These are phyloP conservation scores for Heteractis magnifica DNA, from an alignment of 92 coral and sea anemone species.

Conservation along the genomic window DNA sequence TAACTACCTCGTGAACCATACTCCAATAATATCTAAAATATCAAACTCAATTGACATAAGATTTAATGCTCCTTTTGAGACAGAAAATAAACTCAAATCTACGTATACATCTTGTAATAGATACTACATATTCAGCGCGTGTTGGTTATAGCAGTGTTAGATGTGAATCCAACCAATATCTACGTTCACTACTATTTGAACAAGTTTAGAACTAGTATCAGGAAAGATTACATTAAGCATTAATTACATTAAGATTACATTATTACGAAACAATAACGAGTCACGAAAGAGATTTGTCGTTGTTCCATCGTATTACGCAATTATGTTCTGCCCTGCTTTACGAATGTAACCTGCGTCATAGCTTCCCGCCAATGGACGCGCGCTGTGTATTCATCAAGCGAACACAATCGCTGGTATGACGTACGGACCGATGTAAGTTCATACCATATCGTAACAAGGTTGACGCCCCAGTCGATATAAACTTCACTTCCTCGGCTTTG, in stretches of 20 bases:
- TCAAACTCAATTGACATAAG: not conserved
- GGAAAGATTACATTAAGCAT: slow-evolving; percentile 20
- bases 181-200: not conserved
- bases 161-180: not conserved
- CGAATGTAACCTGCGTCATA: slow-evolving; percentile 18
- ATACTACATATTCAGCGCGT: not conserved
- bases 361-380: slow-evolving; percentile 32
- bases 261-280: slow-evolving; percentile 18
- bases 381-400: slow-evolving; percentile 1
- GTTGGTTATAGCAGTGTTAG: too few species aligned
- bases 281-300: slow-evolving; percentile 18
- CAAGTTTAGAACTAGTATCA: not conserved
- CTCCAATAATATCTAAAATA: not conserved
- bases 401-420: slow-evolving; percentile 13
- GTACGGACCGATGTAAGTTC: slow-evolving; percentile 10
- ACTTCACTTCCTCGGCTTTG: not conserved
- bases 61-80: not conserved
- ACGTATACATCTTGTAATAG: not conserved
- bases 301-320: slow-evolving; percentile 23
- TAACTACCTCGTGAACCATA: not conserved
- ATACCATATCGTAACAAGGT: slow-evolving; percentile 2
- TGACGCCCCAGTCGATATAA: not conserved
- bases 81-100: not conserved
- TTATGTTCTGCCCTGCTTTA: slow-evolving; percentile 15
- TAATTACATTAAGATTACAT: too few species aligned